phyloP scores from a whole-genome alignment of 1,140 invertebrate genomes.

The Wasmannia auropunctata region DNA sequence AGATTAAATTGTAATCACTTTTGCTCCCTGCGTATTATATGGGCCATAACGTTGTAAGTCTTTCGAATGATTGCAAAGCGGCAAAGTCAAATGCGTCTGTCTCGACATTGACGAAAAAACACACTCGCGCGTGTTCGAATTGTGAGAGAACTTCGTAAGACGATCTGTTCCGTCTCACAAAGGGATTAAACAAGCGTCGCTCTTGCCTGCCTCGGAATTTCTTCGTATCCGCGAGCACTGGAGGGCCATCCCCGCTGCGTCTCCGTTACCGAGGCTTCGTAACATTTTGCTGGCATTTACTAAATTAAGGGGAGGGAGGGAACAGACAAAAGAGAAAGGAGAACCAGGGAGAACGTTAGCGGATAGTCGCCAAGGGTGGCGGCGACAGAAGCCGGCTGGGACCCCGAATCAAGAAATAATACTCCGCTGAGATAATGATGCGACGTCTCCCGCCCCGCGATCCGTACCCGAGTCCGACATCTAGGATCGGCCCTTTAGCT shows the following conservation, averaged over 20 bases:
- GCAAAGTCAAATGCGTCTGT: neutral
- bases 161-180: conserved; percentile 39
- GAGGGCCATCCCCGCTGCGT: conserved; percentile 47
- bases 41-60: neutral
- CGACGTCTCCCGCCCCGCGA: conserved; percentile 26
- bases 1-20: neutral
- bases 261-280: conserved; percentile 68
- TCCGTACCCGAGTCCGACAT: conserved; percentile 18
- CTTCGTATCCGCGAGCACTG: conserved; percentile 60
- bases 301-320: conserved; percentile 77
- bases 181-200: conserved; percentile 43
- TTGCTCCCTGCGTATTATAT: neutral
- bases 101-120: conserved; percentile 25
- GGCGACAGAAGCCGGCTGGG: conserved; percentile 64
- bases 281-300: conserved; percentile 79
- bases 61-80: neutral
- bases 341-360: conserved; percentile 56
- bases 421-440: conserved; percentile 73
- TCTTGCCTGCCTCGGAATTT: conserved; percentile 16
- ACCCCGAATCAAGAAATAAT: conserved; percentile 79
- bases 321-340: conserved; percentile 68
- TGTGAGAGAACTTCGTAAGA: conserved; percentile 35
- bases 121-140: neutral
- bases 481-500: conserved; percentile 24
- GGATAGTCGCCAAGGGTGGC: conserved; percentile 52